Percentiles rank a stretch among this genome's conserved stretches.
Conservation (phyloP, 2,888 invertebrate genomes). For the Cataglyphis rosenhaueri region DNA sequence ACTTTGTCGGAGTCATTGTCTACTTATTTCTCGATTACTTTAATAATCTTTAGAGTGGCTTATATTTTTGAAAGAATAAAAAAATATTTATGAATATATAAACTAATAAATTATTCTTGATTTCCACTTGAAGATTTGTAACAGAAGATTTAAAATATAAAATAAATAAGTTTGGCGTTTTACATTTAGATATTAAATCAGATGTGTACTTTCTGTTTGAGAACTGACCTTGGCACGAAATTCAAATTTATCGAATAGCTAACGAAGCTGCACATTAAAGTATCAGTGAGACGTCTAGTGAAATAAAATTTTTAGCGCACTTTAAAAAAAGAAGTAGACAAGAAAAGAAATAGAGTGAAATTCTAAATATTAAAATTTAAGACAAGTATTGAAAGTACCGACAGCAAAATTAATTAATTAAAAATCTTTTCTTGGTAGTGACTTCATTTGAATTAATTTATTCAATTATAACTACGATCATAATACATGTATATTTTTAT, state of each 20-base stretch:
- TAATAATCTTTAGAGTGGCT: neutral
- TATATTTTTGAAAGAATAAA: conserved; percentile 5
- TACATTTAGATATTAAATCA: conserved; percentile 36
- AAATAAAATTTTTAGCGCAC: neutral
- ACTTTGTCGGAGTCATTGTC: conserved; percentile 41
- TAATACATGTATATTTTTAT: neutral
- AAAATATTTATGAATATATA: neutral
- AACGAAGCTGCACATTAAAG: neutral
- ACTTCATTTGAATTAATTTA: conserved; percentile 8
- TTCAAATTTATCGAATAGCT: conserved; percentile 13
- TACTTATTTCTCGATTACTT: conserved; percentile 20
- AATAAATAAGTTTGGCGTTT: neutral
- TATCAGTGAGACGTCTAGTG: neutral
- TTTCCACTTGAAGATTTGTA: neutral
- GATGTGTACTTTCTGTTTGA: conserved; percentile 13
- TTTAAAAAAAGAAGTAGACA: too few relatives aligned
- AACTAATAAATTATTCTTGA: conserved; percentile 19
- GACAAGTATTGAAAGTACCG: neutral
- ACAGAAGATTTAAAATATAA: conserved; percentile 9
- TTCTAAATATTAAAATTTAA: conserved; percentile 1
- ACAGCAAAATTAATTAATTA: neutral
- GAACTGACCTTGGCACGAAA: conserved; percentile 27
- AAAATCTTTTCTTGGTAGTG: neutral
- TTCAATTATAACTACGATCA: neutral
- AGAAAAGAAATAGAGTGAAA: neutral